A percentile compares a stretch with the other conserved stretches of the same genome.
Evolutionary conservation across 2,888 invertebrate genomes (phyloP).

Genomic region (Zhuqinia jingwanae): DNA sequence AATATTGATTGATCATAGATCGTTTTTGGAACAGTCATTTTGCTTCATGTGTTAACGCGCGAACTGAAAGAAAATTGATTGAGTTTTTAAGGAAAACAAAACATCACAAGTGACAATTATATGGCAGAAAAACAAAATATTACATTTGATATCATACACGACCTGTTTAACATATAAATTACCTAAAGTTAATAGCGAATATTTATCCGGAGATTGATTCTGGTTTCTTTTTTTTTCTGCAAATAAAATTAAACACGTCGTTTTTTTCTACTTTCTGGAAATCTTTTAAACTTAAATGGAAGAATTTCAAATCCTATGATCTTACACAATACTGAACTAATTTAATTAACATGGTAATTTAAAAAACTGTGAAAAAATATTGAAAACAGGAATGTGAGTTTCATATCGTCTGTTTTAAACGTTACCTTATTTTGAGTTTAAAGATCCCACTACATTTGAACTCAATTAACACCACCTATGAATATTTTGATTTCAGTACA

Average conservation of each 20-base stretch:
- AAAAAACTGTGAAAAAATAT: slow-evolving; percentile 68
- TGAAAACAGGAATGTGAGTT: slow-evolving; percentile 69
- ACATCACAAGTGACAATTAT: slow-evolving; percentile 63
- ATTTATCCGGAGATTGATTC: slow-evolving; percentile 26
- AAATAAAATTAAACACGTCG: slow-evolving; percentile 40
- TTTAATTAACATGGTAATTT: slow-evolving; percentile 59
- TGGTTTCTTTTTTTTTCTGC: slow-evolving; percentile 56
- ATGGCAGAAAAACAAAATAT: slow-evolving; percentile 57
- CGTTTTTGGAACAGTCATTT: slow-evolving; percentile 46
- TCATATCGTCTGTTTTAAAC: slow-evolving; percentile 47
- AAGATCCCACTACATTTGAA: slow-evolving; percentile 53
- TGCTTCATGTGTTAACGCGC: slow-evolving; percentile 49
- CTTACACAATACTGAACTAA: slow-evolving; percentile 67
- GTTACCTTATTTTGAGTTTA: slow-evolving; percentile 48
- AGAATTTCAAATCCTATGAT: slow-evolving; percentile 17
- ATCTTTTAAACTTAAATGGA: slow-evolving; percentile 28
- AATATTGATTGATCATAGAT: slow-evolving; percentile 28
- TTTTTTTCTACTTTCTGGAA: slow-evolving; percentile 26
- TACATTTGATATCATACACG: slow-evolving; percentile 31
- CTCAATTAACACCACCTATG: slow-evolving; percentile 49
- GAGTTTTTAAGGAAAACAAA: slow-evolving; percentile 42
- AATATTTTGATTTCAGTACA: slow-evolving; percentile 55
- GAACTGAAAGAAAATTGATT: slow-evolving; percentile 46
- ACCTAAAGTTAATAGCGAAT: slow-evolving; percentile 51
- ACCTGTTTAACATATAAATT: slow-evolving; percentile 58